phyloP scores from a whole-genome alignment of 2,888 invertebrate species.

The Keiferia lycopersicella region DNA sequence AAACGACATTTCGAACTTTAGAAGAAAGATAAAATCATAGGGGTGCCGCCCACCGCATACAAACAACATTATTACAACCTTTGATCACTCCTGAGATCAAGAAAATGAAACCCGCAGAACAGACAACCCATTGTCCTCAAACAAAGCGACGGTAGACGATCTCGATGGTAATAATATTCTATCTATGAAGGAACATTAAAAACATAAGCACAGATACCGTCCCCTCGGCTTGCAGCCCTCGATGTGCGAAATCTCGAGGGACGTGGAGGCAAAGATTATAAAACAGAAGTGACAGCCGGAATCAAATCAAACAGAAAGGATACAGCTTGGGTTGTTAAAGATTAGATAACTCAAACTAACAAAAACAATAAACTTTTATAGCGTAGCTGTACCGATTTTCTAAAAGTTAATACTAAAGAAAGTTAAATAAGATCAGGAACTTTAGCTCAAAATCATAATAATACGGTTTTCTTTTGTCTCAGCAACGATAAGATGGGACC shows the following conservation, averaged over 20 bases:
- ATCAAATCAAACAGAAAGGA: not conserved
- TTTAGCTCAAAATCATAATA: no score
- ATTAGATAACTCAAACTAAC: no score
- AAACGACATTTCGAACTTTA: slow-evolving; percentile 4
- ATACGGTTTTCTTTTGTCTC: no score
- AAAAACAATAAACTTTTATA: no score
- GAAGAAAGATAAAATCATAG: slow-evolving; percentile 6
- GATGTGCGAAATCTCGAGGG: slow-evolving; percentile 52
- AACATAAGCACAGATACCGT: slow-evolving; percentile 57
- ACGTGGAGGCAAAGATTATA: slow-evolving; percentile 51
- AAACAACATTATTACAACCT: slow-evolving; percentile 20
- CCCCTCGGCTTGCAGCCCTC: slow-evolving; percentile 47
- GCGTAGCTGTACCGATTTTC: no score
- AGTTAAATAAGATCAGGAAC: no score
- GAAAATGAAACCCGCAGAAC: slow-evolving; percentile 8
- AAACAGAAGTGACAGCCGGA: slow-evolving; percentile 37
- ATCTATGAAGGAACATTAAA: slow-evolving; percentile 51
- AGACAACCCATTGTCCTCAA: slow-evolving; percentile 10
- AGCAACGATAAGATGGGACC: no score
- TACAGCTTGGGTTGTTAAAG: not conserved
- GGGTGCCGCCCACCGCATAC: slow-evolving; percentile 13
- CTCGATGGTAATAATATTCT: slow-evolving; percentile 39
- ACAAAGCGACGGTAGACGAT: slow-evolving; percentile 18
- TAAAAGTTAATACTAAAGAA: no score
- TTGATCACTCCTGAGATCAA: slow-evolving; percentile 14